These are phyloP conservation scores for Calcarius lapponicus DNA, from an alignment of 2,797 vertebrate genomes.

Conservation along the genomic window DNA sequence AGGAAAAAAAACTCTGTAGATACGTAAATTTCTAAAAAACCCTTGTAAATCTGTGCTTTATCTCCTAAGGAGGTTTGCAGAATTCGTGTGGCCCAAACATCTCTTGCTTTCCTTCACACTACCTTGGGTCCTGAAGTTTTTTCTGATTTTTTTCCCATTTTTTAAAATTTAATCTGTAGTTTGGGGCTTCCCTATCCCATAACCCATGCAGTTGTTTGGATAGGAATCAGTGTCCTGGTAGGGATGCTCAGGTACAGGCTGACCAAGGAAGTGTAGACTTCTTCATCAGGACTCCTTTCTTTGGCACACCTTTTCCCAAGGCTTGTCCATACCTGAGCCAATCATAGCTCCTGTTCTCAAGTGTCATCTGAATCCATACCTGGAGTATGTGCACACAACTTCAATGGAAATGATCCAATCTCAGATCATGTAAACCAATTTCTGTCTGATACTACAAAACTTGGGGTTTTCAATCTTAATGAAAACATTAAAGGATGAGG, in stretches of 20 bases:
- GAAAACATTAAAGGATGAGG: neutral
- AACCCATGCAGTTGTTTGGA: neutral
- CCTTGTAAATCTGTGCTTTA: accelerated
- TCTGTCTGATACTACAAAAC: neutral
- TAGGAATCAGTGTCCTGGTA: too few species aligned
- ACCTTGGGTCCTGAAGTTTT: neutral
- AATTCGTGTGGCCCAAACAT: neutral
- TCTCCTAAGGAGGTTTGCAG: neutral
- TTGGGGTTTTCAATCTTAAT: neutral
- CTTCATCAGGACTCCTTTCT: neutral
- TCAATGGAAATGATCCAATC: neutral
- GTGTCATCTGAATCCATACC: neutral
- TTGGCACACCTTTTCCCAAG: neutral
- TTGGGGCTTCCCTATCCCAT: neutral
- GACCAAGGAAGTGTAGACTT: neutral
- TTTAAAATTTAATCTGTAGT: neutral
- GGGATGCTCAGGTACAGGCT: neutral
- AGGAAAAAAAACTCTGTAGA: neutral
- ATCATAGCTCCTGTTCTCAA: neutral
- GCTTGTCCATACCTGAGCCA: neutral
- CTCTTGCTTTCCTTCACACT: neutral
- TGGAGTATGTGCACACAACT: neutral
- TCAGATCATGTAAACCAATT: neutral
- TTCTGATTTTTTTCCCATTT: neutral
- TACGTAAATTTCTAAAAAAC: accelerated